Evolutionary conservation across 2,888 invertebrate species (phyloP).

Genomic region (Creontiades dilutus): DNA sequence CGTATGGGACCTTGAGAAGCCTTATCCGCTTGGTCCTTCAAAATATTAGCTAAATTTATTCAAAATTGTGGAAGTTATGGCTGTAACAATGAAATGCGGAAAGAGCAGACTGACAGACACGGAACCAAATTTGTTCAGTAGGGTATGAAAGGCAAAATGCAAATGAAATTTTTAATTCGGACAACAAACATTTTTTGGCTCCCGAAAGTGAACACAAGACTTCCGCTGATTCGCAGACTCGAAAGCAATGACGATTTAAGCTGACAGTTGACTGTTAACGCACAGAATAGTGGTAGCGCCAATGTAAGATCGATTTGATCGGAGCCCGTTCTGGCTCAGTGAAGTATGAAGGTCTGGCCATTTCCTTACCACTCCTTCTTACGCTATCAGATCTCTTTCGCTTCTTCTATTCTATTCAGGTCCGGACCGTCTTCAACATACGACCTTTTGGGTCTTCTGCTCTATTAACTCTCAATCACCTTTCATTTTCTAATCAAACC

Average conservation of each 20-base stretch:
- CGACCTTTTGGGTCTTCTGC: conserved; percentile 53
- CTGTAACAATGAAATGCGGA: too few relatives aligned
- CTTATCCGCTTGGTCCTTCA: too few relatives aligned
- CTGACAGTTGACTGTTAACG: conserved; percentile 10
- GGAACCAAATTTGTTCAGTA: too few relatives aligned
- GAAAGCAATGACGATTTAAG: conserved; percentile 1
- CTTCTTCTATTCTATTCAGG: conserved; percentile 56
- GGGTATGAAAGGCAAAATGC: too few relatives aligned
- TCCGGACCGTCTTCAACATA: conserved; percentile 42
- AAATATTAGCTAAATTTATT: too few relatives aligned
- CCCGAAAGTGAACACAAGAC: neutral
- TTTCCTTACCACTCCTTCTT: conserved; percentile 68
- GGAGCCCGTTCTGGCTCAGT: conserved; percentile 66
- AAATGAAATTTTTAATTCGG: too few relatives aligned
- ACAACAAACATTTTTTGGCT: too few relatives aligned
- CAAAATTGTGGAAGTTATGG: too few relatives aligned
- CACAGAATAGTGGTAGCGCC: conserved; percentile 52
- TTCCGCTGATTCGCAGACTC: too few relatives aligned
- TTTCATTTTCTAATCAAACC: conserved; percentile 43
- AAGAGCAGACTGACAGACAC: too few relatives aligned
- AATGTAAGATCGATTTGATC: conserved; percentile 65
- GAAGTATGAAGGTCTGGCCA: conserved; percentile 68
- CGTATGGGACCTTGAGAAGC: too few relatives aligned
- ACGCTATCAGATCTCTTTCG: conserved; percentile 52
- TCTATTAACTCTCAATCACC: conserved; percentile 63